These are phyloP conservation scores for Tiphia femorata DNA, from an alignment of 2,888 invertebrate genomes.

Conservation along the genomic window DNA sequence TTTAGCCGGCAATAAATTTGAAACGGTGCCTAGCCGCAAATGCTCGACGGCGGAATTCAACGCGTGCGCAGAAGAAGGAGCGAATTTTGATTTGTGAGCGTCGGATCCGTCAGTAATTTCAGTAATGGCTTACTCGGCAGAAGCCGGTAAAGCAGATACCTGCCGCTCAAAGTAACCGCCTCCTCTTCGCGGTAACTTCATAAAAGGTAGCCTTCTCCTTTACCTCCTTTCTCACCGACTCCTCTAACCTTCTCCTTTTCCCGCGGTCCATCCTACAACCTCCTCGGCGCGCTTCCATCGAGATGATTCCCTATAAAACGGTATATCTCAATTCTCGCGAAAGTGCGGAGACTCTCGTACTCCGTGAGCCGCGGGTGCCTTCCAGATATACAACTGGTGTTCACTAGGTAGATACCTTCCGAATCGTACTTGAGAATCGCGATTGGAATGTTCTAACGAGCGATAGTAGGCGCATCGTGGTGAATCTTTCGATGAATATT, in stretches of 20 bases:
- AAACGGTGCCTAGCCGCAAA: conserved; percentile 37
- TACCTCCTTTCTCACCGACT: conserved; percentile 33
- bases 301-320: conserved; percentile 63
- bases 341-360: conserved; percentile 27
- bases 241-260: conserved; percentile 11
- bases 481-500: too few relatives aligned
- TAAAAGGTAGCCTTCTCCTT: too few relatives aligned
- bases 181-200: conserved; percentile 61
- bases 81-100: conserved; percentile 67
- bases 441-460: too few relatives aligned
- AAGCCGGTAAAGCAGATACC: conserved; percentile 47
- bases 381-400: conserved; percentile 33
- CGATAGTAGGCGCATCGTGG: too few relatives aligned
- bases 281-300: conserved; percentile 41
- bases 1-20: conserved; percentile 47
- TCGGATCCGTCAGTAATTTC: conserved; percentile 66
- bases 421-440: too few relatives aligned
- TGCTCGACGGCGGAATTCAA: too few relatives aligned
- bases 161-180: conserved; percentile 54
- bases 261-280: too few relatives aligned
- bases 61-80: conserved; percentile 46
- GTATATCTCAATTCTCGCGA: conserved; percentile 61
- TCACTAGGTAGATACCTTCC: conserved; percentile 15
- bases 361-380: conserved; percentile 10
- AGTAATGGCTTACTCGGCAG: conserved; percentile 63